phyloP scores from a whole-genome alignment of 2,113 vertebrate species.

The Gobiocypris rarus region DNA sequence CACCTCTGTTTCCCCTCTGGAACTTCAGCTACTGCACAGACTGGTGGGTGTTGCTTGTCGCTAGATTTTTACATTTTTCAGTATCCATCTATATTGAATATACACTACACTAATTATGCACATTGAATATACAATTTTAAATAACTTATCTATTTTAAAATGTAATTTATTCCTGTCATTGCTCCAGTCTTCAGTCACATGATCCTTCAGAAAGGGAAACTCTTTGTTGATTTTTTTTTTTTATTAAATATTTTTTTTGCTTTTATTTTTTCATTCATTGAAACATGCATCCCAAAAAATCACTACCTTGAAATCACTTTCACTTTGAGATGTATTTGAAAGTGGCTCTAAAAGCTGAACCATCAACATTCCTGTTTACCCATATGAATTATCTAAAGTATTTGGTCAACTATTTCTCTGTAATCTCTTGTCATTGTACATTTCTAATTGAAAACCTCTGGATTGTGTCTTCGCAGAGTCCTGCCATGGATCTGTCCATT shows the following conservation, averaged over 20 bases:
- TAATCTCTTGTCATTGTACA: background rate
- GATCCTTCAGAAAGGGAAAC: background rate
- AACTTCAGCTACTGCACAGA: conserved; percentile 91
- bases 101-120: too few species aligned
- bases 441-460: background rate
- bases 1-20: conserved; percentile 90
- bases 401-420: background rate
- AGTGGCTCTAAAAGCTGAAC: background rate
- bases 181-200: background rate
- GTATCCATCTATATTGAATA: too few species aligned
- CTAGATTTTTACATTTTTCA: too few species aligned
- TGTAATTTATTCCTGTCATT: background rate
- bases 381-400: too few species aligned
- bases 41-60: conserved; percentile 80
- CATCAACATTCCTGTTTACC: too few species aligned
- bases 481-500: conserved; percentile 85
- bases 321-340: background rate
- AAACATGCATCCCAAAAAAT: background rate
- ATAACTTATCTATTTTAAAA: background rate
- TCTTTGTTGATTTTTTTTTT: too few species aligned
- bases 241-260: too few species aligned
- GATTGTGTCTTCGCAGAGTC: conserved; percentile 74
- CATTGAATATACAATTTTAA: background rate
- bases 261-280: too few species aligned
- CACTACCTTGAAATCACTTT: background rate